Evolutionary conservation across 2,797 vertebrate species (phyloP), one percentile per base, ranked within the genome.

Genomic region (Sibirionetta formosa): DNA sequence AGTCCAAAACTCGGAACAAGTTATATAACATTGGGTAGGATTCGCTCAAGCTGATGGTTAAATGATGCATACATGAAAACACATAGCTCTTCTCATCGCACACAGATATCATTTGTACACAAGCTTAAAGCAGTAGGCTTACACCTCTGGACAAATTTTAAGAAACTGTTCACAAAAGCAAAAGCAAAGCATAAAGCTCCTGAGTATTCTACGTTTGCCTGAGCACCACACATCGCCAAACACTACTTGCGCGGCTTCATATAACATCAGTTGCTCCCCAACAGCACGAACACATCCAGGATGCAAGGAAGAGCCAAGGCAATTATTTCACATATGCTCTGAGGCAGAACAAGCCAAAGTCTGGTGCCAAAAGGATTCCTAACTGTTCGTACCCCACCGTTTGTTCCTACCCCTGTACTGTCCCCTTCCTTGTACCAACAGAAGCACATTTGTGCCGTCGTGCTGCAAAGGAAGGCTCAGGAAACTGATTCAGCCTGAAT

Each of bases 351-450:
- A 79, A 70, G 57, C 38, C 86, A 56, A 84, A 80, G 38, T 42
- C 29, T 66, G 64, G 57, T 4, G 20, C 18, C 63, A 42, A 76
- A 81, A 86, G 22, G 70, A 68, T 72, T 69, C 35, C 72, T 33
- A 81, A 48, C n/a, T 73, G 35, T 13, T 58, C 0, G 0, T 29
- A 46, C 7, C 29, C 20, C 0, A 0, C 35, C 9, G 4, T 56
- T 84, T 3, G 0, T 78, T 94, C 68, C 69, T 75, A 40, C 46
- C 69, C 51, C 42, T 70, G 20, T 71, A 56, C 14, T 23, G 26
- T 35, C 53, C 44, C 66, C 40, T 54, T 76, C 51, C 81, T 58
- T 24, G 16, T 63, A 86, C 73, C 75, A 70, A 27, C 36, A 54
- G 3, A 65, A 81, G 51, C 54, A 65, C 29, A 66, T 73, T 85